A percentile compares a stretch with the other conserved stretches of the same genome.
Conservation (phyloP, 2,888 invertebrate species). For the Amorpha juglandis region DNA sequence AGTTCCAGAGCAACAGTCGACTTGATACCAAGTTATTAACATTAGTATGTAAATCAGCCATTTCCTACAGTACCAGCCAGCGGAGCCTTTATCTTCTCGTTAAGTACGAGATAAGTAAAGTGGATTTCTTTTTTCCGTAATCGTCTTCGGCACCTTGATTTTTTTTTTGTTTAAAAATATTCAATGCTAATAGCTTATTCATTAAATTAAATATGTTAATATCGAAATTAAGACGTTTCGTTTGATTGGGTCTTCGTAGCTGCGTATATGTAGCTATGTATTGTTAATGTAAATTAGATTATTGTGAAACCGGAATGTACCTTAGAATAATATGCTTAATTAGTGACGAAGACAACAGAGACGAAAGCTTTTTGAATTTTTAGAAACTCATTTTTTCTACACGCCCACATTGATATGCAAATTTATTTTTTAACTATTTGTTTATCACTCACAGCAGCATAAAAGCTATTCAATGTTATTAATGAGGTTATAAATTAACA, state of each 20-base stretch:
- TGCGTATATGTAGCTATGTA: background rate
- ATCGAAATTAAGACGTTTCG: conserved; percentile 24
- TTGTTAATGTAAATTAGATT: conserved; percentile 8
- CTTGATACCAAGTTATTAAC: conserved; percentile 71
- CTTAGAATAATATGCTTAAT: background rate
- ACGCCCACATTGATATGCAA: conserved; percentile 20
- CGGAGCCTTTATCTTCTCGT: conserved; percentile 69
- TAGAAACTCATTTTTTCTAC: background rate
- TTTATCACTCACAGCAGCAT: conserved; percentile 29
- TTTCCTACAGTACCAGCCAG: conserved; percentile 63
- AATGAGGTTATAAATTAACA: conserved; percentile 59
- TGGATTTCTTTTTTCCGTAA: conserved; percentile 55
- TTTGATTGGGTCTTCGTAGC: conserved; percentile 19
- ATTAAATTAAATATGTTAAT: conserved; percentile 28
- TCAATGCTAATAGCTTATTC: conserved; percentile 31
- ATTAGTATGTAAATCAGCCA: conserved; percentile 79
- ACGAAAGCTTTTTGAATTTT: background rate
- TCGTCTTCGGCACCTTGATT: conserved; percentile 22
- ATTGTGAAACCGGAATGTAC: background rate
- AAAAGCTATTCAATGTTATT: conserved; percentile 32
- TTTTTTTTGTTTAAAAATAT: conserved; percentile 34
- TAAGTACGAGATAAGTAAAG: conserved; percentile 65
- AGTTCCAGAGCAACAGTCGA: conserved; percentile 24
- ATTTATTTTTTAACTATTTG: conserved; percentile 23
- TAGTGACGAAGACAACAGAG: background rate